phyloP scores from a whole-genome alignment of 2,797 vertebrate genomes.

The Falco naumanni region DNA sequence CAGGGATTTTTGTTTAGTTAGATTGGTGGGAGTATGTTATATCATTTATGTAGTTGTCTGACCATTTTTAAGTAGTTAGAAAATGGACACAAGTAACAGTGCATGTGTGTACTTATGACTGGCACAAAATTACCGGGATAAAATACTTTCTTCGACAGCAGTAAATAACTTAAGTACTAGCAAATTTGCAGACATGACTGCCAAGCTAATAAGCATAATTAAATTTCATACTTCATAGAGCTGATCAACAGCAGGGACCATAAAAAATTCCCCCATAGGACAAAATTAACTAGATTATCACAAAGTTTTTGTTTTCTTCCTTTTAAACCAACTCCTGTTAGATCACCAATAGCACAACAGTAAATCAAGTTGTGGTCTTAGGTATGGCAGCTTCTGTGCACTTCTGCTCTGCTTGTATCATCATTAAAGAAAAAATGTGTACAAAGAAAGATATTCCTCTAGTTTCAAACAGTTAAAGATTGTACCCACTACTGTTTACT shows the following conservation, averaged over 20 bases:
- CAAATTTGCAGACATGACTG: not conserved
- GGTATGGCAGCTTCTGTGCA: accelerated
- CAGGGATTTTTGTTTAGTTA: not conserved
- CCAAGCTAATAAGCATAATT: slow-evolving; percentile 1
- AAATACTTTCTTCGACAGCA: not conserved
- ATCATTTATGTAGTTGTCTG: not conserved
- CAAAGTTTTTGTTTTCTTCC: not conserved
- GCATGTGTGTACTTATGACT: not conserved
- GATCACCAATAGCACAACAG: not conserved
- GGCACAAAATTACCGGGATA: not conserved
- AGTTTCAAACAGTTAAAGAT: not conserved
- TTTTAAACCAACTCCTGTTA: not conserved
- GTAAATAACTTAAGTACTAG: not conserved
- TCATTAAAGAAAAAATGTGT: not conserved
- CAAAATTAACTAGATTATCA: not conserved
- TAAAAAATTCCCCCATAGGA: not conserved
- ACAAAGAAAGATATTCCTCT: not conserved
- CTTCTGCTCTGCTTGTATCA: not conserved
- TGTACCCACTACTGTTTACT: not conserved
- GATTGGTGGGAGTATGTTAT: not conserved
- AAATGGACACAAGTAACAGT: not conserved
- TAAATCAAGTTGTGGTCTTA: not conserved
- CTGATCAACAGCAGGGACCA: not conserved
- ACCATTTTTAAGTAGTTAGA: not conserved
- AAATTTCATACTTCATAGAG: not conserved